Conservation (phyloP, 2,888 invertebrate species). For the Eupsilia transversa region DNA sequence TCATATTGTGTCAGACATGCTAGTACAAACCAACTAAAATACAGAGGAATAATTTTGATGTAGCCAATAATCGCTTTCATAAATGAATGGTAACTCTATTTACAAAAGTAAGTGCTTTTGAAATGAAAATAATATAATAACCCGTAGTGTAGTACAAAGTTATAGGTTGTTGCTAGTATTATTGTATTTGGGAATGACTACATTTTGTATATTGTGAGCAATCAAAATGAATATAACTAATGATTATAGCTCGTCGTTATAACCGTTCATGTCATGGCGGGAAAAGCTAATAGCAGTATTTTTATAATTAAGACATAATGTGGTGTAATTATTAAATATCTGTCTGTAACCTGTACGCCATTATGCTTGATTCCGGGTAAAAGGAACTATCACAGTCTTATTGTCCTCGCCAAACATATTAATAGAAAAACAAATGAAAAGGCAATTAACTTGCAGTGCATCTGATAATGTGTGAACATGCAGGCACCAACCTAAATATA, state of each 20-base stretch:
- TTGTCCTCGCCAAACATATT: neutral
- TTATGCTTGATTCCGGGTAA: neutral
- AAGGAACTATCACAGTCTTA: neutral
- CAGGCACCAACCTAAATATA: constrained; percentile 6
- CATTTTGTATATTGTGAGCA: constrained; percentile 14
- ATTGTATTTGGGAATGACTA: constrained; percentile 12
- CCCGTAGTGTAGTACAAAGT: constrained; percentile 20
- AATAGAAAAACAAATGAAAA: neutral
- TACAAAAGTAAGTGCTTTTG: constrained; percentile 42
- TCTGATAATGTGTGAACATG: constrained; percentile 2
- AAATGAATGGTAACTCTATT: constrained; percentile 13
- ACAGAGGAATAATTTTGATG: constrained; percentile 24
- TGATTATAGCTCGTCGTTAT: constrained; percentile 24
- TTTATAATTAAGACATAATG: constrained; percentile 21
- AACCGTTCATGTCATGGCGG: constrained; percentile 19
- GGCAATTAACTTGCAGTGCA: neutral
- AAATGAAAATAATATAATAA: constrained; percentile 22
- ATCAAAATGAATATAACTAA: constrained; percentile 24
- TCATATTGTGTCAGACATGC: constrained; percentile 35
- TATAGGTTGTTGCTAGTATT: constrained; percentile 36
- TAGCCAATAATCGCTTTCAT: constrained; percentile 45
- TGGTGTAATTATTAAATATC: constrained; percentile 23
- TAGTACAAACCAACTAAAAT: constrained; percentile 49
- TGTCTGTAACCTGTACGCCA: neutral
- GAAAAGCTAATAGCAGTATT: constrained; percentile 5